Percentiles rank a stretch among this genome's conserved stretches.
These are phyloP conservation scores for Drosophila truncata DNA, from an alignment of 1,140 invertebrate species.

Conservation along the genomic window DNA sequence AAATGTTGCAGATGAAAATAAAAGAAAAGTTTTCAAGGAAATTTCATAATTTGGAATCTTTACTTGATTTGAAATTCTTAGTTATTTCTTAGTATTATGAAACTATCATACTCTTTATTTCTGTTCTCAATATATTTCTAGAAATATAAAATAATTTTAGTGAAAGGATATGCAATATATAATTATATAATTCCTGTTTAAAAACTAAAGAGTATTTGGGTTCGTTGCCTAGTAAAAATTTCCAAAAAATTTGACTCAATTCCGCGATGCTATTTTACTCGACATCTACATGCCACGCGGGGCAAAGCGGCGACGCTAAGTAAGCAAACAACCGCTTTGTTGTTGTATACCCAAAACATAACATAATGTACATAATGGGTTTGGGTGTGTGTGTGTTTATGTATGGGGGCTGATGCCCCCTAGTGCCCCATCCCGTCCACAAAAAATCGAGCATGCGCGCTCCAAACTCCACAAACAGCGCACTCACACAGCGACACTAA, in stretches of 20 bases:
- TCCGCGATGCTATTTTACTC: conserved; percentile 21
- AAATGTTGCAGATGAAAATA: neutral
- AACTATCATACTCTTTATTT: neutral
- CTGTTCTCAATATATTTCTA: neutral
- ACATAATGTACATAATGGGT: conserved; percentile 65
- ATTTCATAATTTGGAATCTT: neutral
- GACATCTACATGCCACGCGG: conserved; percentile 44
- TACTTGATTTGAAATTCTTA: no score
- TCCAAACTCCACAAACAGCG: conserved; percentile 77
- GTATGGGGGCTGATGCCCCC: conserved; percentile 7
- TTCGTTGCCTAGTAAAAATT: neutral
- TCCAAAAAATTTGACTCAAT: neutral
- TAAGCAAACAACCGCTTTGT: conserved; percentile 61
- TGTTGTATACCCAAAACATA: conserved; percentile 73
- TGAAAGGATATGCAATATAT: no score
- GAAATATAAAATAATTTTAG: neutral
- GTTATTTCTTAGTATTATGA: neutral
- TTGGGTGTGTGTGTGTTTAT: conserved; percentile 29
- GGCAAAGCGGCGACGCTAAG: conserved; percentile 26
- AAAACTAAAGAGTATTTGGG: neutral
- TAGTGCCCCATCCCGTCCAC: neutral
- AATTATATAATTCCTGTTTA: neutral
- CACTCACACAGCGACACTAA: conserved; percentile 50
- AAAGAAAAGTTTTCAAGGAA: no score
- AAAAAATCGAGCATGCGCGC: conserved; percentile 73